phyloP scores from a whole-genome alignment of 2,113 vertebrate species.

The Anas platyrhynchos region DNA sequence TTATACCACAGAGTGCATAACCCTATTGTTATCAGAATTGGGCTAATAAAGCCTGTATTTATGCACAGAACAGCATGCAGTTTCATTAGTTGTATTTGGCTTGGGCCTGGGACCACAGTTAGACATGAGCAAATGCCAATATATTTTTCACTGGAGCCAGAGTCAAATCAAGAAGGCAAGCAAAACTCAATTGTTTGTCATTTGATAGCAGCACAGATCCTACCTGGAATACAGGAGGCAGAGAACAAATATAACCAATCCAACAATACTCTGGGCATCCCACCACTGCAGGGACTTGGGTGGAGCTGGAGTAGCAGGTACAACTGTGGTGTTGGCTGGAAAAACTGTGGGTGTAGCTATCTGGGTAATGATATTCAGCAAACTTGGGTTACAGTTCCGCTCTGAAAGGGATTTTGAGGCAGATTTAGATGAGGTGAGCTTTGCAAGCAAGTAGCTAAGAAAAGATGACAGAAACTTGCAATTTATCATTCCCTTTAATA shows the following conservation, averaged over 20 bases:
- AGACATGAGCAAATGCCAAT: not conserved
- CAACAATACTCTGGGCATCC: conserved; percentile 85
- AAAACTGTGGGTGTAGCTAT: conserved; percentile 72
- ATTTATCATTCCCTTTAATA: not conserved
- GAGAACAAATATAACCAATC: conserved; percentile 85
- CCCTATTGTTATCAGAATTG: not conserved
- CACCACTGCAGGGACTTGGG: conserved; percentile 84
- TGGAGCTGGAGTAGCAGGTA: conserved; percentile 64
- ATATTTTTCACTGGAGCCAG: not conserved
- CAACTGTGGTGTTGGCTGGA: conserved; percentile 77
- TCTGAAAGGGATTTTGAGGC: conserved; percentile 77
- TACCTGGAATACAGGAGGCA: conserved; percentile 96
- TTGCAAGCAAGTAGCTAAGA: not conserved
- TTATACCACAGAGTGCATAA: not conserved
- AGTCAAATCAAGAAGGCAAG: not conserved
- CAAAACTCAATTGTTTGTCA: not conserved
- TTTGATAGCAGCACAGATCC: not conserved
- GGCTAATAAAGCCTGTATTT: not conserved
- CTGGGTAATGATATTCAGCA: conserved; percentile 86
- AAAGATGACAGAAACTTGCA: not conserved
- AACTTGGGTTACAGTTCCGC: conserved; percentile 86
- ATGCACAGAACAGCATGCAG: not conserved
- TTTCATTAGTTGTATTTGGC: not conserved
- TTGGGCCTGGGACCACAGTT: not conserved
- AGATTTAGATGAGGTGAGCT: not conserved